Percentiles rank a stretch among this genome's conserved stretches.
phyloP scores from a whole-genome alignment of 2,113 vertebrate genomes.

The Dascyllus trimaculatus region DNA sequence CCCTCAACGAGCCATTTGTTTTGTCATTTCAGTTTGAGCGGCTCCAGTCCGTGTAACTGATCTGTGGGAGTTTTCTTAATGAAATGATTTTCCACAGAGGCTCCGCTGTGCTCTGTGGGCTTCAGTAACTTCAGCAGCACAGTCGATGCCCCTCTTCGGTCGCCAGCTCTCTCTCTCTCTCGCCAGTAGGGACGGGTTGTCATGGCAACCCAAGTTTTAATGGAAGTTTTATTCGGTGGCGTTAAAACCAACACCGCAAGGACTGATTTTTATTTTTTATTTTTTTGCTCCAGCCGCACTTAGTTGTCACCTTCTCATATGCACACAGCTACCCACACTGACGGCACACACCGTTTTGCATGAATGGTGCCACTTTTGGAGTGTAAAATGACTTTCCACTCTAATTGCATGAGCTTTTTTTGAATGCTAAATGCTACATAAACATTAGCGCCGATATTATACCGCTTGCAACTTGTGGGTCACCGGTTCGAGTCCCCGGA shows the following conservation, averaged over 20 bases:
- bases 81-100: slow-evolving; percentile 42
- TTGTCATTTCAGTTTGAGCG: slow-evolving; percentile 30
- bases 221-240: slow-evolving; percentile 40
- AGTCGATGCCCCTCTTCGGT: slow-evolving; percentile 18
- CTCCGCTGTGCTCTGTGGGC: slow-evolving; percentile 27
- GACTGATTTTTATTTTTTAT: not conserved
- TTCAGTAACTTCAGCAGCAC: slow-evolving; percentile 3
- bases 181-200: slow-evolving; percentile 25
- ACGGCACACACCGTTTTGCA: not conserved
- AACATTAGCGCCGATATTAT: not conserved
- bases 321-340: not conserved
- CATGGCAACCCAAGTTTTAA: slow-evolving; percentile 57
- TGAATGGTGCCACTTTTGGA: not conserved
- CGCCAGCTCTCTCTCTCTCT: not conserved
- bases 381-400: not conserved
- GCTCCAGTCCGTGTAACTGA: slow-evolving; percentile 14
- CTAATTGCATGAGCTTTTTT: not conserved
- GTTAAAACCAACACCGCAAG: slow-evolving; percentile 2
- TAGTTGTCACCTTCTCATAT: not conserved
- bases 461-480: not conserved
- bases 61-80: slow-evolving; percentile 47
- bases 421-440: not conserved
- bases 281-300: not conserved
- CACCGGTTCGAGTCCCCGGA: no score
- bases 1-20: slow-evolving; percentile 7